A percentile compares a stretch with the other conserved stretches of the same genome.
These are phyloP conservation scores for Pegoplata infirma DNA, from an alignment of 2,888 invertebrate species.

Conservation along the genomic window DNA sequence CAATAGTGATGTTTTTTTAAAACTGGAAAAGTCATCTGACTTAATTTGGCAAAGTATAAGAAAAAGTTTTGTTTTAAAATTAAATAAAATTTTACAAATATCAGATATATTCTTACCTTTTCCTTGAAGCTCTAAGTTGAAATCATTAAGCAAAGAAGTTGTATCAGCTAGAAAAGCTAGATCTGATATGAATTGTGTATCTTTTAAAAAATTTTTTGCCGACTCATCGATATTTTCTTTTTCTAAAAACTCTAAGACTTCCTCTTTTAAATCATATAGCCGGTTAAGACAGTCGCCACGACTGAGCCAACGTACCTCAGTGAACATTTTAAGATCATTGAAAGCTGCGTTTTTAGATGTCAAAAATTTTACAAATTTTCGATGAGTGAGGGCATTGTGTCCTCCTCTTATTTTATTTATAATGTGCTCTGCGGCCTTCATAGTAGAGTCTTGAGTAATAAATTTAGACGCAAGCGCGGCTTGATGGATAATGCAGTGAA, in stretches of 20 bases:
- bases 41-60: background rate
- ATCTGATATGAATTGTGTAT: slow-evolving; percentile 9
- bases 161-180: slow-evolving; percentile 9
- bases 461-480: no score
- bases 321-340: slow-evolving; percentile 18
- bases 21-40: background rate
- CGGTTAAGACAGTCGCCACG: background rate
- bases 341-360: background rate
- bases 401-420: no score
- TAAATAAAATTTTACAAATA: background rate
- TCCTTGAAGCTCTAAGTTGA: slow-evolving; percentile 8
- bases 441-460: no score
- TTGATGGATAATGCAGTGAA: no score
- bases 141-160: background rate
- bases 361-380: no score
- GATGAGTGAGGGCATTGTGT: no score
- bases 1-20: background rate
- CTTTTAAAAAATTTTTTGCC: background rate
- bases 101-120: slow-evolving; percentile 2
- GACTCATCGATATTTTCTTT: background rate
- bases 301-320: background rate
- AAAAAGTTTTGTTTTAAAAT: slow-evolving; percentile 20
- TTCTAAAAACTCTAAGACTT: slow-evolving; percentile 16
- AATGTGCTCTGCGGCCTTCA: no score
- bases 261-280: slow-evolving; percentile 6